Conservation (phyloP, 2,113 vertebrate species). For the Mus pahari region DNA sequence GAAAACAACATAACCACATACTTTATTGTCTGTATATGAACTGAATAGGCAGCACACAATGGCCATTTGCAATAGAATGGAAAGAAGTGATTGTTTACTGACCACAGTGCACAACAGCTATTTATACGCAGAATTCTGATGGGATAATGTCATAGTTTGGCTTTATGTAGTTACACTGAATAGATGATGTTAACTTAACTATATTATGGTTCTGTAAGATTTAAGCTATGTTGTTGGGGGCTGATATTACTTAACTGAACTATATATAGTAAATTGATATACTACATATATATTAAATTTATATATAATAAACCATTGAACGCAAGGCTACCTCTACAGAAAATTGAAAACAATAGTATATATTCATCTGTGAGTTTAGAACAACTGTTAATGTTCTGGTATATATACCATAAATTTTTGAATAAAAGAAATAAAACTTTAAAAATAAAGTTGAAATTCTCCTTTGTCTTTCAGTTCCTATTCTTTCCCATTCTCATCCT, state of each 20-base stretch:
- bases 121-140: background rate
- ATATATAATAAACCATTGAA: background rate
- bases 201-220: background rate
- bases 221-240: background rate
- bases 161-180: background rate
- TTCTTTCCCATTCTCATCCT: background rate
- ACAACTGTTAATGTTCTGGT: background rate
- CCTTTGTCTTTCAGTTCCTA: background rate
- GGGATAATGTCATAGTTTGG: background rate
- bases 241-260: background rate
- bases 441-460: conserved; percentile 36
- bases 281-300: background rate
- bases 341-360: background rate
- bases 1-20: background rate
- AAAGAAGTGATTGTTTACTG: background rate
- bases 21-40: background rate
- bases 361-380: conserved; percentile 1
- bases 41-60: background rate
- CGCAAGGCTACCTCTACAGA: background rate
- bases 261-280: background rate
- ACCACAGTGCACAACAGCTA: background rate
- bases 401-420: background rate
- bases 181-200: background rate
- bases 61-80: background rate
- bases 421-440: conserved; percentile 38